Base-by-base conservation (phyloP, 1,140 invertebrate species). In the Leptopilina clavipes region DNA sequence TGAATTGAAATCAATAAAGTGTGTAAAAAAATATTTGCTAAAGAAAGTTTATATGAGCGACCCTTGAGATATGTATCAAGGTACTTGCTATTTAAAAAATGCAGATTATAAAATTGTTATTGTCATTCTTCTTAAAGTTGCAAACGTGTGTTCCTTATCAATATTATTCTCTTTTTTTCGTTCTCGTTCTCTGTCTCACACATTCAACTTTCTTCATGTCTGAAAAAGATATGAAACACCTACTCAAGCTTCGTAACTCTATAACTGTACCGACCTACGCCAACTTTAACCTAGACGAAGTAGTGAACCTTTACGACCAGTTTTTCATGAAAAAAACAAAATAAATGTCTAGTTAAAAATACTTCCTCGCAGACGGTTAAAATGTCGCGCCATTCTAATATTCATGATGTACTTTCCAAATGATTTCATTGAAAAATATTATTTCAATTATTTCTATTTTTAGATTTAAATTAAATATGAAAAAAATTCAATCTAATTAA, bases 211-310 rank as follows among this genome's bases (percentile, higher is more conserved):
- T 65, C 59, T 31, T 31, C 25, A 31, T 65, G 59, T 65, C 59
- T 65, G 59, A n/a, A 37, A 65, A 65, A 65, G 25, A 65, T 65
- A 37, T 25, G 59, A 65, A 65, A 37, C 59, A 22, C 59, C 59
- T 65, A 65, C 59, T 14, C 59, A 31, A 65, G 59, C 59, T 31
- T 65, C 19, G 22, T 65, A 25, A 65, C 9, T 25, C 22, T 25
- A 59, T 59, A 59, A 59, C 56, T 59, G 56, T 59, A 65, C 59
- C 59, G 59, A 65, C 59, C 59, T 65, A 65, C 59, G 59, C 59
- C 59, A 65, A 65, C 25, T 19, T 59, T 18, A 31, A 65, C 22
- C 12, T 65, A 65, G 59, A 37, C 12, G 19, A 65, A 65, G 56
- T 22, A 10, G 3, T 12, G 6, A 65, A 31, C 22, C 59, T 52